A percentile compares a stretch with the other conserved stretches of the same genome.
These are phyloP conservation scores for Drosophila rufa DNA, from an alignment of 1,140 invertebrate species.

Conservation along the genomic window DNA sequence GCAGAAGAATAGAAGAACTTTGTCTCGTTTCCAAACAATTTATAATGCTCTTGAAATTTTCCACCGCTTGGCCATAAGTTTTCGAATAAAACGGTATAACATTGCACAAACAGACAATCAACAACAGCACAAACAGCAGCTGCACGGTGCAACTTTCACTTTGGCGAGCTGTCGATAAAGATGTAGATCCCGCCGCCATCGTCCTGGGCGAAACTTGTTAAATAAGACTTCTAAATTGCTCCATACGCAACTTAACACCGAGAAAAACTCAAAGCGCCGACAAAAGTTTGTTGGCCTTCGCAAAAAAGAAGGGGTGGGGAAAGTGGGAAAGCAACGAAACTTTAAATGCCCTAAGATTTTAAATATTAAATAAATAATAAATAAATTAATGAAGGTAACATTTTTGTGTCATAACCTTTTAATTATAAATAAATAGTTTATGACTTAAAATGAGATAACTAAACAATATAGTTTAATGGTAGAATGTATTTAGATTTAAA, in stretches of 20 bases:
- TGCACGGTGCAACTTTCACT: slow-evolving; percentile 62
- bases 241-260: slow-evolving; percentile 76
- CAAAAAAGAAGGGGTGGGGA: slow-evolving; percentile 15
- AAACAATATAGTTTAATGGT: neutral
- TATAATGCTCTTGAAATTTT: slow-evolving; percentile 38
- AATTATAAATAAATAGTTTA: too few relatives aligned
- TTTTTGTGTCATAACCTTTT: too few relatives aligned
- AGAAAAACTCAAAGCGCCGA: slow-evolving; percentile 57
- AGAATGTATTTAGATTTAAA: neutral
- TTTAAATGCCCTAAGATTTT: neutral
- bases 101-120: slow-evolving; percentile 53
- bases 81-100: slow-evolving; percentile 50
- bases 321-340: neutral
- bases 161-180: slow-evolving; percentile 66
- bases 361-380: too few relatives aligned
- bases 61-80: slow-evolving; percentile 45
- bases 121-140: slow-evolving; percentile 30
- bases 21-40: slow-evolving; percentile 15
- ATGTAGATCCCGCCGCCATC: slow-evolving; percentile 24
- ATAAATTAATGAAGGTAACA: too few relatives aligned
- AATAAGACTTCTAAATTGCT: slow-evolving; percentile 82
- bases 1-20: neutral
- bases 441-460: neutral
- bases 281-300: slow-evolving; percentile 42
- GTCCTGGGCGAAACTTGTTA: slow-evolving; percentile 66